Base-by-base conservation (phyloP, 2,113 vertebrate species). In the Nothobranchius furzeri region DNA sequence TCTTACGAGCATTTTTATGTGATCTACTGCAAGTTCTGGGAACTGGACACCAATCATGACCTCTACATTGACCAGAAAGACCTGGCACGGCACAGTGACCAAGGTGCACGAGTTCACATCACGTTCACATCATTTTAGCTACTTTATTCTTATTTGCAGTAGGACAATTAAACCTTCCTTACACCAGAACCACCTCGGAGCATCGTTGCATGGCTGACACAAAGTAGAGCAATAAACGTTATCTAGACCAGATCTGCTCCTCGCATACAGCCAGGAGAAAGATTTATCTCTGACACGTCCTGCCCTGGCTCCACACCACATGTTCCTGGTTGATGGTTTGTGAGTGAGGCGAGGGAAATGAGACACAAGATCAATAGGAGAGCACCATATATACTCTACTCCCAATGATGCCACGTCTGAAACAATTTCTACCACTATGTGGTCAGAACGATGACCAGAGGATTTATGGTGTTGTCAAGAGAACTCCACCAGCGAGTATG, bases 11-110 rank as follows among this genome's bases (percentile, higher is more conserved):
- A 99, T 74, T 98, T 99, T 86, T 98, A 98, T 11, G 96, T 99
- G 47, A 97, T 99, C 83, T 98, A 98, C 87, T 98, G 96, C 89
- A 98, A 98, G 88, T 99, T 99, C 89, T 98, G 96, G 96, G 97
- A 98, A 92, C 91, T 99, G 73, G 97, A 99, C 87, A 92, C 94
- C 0, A 97, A 99, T 91, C 96, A 98, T 1, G 96, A 99, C 92
- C 95, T 98, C 54, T 95, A 94, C 85, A 95, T 99, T 15, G 94
- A 96, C 85, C 90, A 92, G 73, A 93, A 90, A 70, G 97, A 99
- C 90, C 89, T 99, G 87, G 93, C 92, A 4, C 94, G 93, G 17
- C 97, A 99, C 86, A 94, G 92, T 1, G 97, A 99, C 86, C 95
- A 97, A 83, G 96, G 97, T 98, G 87, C 72, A 84, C 13, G 25